Evolutionary conservation across 2,888 invertebrate species (phyloP).

Genomic region (Agrotis segetum): DNA sequence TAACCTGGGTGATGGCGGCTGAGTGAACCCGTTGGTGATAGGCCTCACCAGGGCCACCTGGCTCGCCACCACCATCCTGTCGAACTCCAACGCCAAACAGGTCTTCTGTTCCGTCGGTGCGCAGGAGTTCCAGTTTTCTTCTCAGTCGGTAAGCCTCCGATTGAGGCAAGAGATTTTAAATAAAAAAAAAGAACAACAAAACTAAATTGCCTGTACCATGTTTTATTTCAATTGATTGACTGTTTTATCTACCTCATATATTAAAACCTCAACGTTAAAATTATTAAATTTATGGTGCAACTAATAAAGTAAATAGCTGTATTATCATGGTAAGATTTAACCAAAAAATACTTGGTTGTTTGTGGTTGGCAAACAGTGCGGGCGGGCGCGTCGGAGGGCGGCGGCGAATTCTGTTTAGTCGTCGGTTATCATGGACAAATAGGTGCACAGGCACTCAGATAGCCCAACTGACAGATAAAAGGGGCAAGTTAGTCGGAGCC

Average conservation of each 20-base stretch:
- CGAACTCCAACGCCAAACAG: too few species aligned
- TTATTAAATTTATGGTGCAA: conserved; percentile 61
- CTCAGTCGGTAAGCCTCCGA: too few species aligned
- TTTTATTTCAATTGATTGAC: conserved; percentile 25
- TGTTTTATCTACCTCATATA: conserved; percentile 3
- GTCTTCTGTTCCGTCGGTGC: too few species aligned
- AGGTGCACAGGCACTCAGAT: conserved; percentile 71
- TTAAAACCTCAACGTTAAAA: conserved; percentile 50
- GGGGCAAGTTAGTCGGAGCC: conserved; percentile 37
- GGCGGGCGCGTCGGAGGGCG: conserved; percentile 85
- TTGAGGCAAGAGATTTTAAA: too few species aligned
- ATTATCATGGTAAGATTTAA: conserved; percentile 69
- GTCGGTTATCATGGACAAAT: conserved; percentile 85
- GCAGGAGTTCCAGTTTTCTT: too few species aligned
- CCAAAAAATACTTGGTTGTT: conserved; percentile 77
- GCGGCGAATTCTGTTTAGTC: conserved; percentile 77
- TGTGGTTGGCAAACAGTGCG: conserved; percentile 80
- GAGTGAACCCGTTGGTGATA: too few species aligned
- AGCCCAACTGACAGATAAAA: conserved; percentile 67
- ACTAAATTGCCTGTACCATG: too few species aligned
- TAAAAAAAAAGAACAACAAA: too few species aligned
- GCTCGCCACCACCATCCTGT: too few species aligned
- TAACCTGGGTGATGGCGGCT: too few species aligned
- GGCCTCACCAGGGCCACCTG: too few species aligned
- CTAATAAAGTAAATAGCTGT: conserved; percentile 65